phyloP scores from a whole-genome alignment of 2,888 invertebrate species.

The Oligia strigilis region DNA sequence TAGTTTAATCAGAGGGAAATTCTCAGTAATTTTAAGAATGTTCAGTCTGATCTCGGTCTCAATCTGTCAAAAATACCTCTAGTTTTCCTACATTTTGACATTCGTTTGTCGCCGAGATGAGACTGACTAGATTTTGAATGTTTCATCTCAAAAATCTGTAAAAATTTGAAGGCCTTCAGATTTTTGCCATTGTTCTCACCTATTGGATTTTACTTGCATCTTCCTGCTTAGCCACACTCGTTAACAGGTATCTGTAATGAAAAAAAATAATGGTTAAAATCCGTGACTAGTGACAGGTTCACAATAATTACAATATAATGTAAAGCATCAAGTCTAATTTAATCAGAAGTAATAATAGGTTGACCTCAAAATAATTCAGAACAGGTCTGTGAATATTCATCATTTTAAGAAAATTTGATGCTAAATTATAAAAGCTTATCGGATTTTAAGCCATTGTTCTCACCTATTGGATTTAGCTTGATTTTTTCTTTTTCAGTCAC shows the following conservation, averaged over 20 bases:
- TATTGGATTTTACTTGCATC: neutral
- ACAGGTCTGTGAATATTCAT: constrained; percentile 89
- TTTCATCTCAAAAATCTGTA: too few species aligned
- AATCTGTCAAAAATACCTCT: too few species aligned
- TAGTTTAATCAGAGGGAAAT: too few species aligned
- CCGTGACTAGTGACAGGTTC: neutral
- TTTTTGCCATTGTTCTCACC: constrained; percentile 27
- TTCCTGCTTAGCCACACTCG: neutral
- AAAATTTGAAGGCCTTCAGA: too few species aligned
- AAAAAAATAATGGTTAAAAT: neutral
- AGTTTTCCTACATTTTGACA: too few species aligned
- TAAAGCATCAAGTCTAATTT: neutral
- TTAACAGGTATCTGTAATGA: constrained; percentile 13
- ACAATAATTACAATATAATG: neutral
- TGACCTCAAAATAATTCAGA: constrained; percentile 86
- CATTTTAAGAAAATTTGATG: constrained; percentile 66
- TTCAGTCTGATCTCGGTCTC: too few species aligned
- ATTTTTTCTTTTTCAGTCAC: neutral
- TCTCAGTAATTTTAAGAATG: too few species aligned
- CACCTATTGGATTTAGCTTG: constrained; percentile 10
- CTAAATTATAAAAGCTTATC: neutral
- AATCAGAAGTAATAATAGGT: constrained; percentile 69
- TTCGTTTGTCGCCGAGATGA: too few species aligned
- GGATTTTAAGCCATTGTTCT: constrained; percentile 3
- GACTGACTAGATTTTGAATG: too few species aligned